Base-by-base conservation (phyloP, 2,113 vertebrate genomes). In the Microtus montanus region DNA sequence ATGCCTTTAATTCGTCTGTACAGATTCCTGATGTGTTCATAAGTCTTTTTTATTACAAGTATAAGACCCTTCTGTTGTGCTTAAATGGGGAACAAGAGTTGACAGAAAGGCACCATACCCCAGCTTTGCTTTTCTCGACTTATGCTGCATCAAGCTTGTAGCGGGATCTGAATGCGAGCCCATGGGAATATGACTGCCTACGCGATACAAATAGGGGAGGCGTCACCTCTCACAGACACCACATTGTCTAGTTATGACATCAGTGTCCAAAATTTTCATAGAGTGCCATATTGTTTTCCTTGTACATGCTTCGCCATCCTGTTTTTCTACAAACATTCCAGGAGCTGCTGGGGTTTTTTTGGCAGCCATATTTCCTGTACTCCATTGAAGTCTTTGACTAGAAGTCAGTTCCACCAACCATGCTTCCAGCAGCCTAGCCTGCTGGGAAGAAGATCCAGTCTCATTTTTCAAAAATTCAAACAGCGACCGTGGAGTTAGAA, bases 281-380 rank as follows among this genome's bases (percentile, higher is more conserved):
- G 77, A 82, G 93, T 96, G 97, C 97, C 98, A 96, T 70, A 79
- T 90, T 95, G 96, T 94, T 98, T 97, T 95, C 98, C 97, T 97
- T 93, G 75, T 58, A 82, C 44, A 86, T 19, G 20, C 5, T 95
- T 91, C 94, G 38, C 44, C 83, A 92, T 96, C 83, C 94, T 94
- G 83, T 41, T 91, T 83, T 95, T 95, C 77, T 87, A 84, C 83
- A 96, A 97, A 95, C 30, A 89, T 66, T 92, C 80, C 38, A 75
- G 87, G 64, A 75, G 84, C 33, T 87, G 63, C 82, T 80, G 47
- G 92, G 4, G 87, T 79, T 61, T 91, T 52, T 52, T 52, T 52
- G 49, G 83, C 87, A 91, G 54, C 0, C 49, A 68, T 52, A 8
- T 97, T 97, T 97, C 94, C 91, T 96, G 93, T 95, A 77, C 89